These are phyloP conservation scores for Harpegnathos saltator DNA, from an alignment of 1,140 invertebrate species.

Conservation along the genomic window DNA sequence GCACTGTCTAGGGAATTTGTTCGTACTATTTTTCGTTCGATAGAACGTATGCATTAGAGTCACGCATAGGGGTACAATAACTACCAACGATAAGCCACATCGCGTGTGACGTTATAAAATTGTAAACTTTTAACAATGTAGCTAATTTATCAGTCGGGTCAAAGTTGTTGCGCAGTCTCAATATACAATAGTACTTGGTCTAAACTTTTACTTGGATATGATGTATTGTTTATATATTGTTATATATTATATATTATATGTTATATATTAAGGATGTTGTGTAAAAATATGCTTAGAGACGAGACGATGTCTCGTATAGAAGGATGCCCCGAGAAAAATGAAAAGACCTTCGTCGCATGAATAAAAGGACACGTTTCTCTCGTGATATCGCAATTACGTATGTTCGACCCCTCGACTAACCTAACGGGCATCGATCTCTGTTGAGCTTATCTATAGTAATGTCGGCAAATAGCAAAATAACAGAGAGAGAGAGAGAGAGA, in stretches of 20 bases:
- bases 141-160: neutral
- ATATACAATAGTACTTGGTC: neutral
- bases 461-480: slow-evolving; percentile 7
- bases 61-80: slow-evolving; percentile 20
- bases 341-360: neutral
- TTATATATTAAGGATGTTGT: no score
- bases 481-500: neutral
- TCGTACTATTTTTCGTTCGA: slow-evolving; percentile 32
- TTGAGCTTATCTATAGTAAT: slow-evolving; percentile 17
- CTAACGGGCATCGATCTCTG: slow-evolving; percentile 1
- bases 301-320: neutral
- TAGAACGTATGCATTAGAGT: slow-evolving; percentile 4
- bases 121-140: neutral
- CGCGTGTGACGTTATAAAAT: slow-evolving; percentile 22
- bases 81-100: neutral
- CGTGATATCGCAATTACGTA: slow-evolving; percentile 18
- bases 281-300: neutral
- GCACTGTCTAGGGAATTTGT: neutral
- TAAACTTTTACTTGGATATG: neutral
- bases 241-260: neutral
- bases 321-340: neutral
- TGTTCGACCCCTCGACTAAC: neutral
- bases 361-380: neutral
- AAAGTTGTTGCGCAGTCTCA: neutral
- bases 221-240: neutral